Evolutionary conservation across 2,888 invertebrate species (phyloP), one percentile per base, ranked within the genome.

Genomic region (Brenthis daphne): DNA sequence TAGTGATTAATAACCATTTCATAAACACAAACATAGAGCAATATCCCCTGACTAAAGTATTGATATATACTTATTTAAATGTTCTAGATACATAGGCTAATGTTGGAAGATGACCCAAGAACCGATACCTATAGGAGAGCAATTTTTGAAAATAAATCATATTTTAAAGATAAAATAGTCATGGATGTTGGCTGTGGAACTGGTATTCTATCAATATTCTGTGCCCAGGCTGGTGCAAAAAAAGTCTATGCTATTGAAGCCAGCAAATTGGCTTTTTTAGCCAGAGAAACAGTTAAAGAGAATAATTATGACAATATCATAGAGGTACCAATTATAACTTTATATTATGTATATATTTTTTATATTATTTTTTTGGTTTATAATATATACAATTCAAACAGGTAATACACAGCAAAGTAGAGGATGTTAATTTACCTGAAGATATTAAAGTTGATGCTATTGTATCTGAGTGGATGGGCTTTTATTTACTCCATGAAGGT

Each of bases 391-490:
- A 43, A 43, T 8, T 43, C 2, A 2, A 60, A 12, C 29, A 95
- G 95, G 95, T 97, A 12, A 94, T 98, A 56, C 95, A 97, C 79
- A 94, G 94, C 64, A 94, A 93, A 89, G 94, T 97, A 8, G 98
- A 98, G 92, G 96, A 98, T 80, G 93, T 98, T 3, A 82, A 86
- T 1, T 85, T 97, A 63, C 95, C 96, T 0, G 76, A 83, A 73
- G 81, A 94, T 64, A 93, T 94, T 11, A 95, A 96, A 86, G 96
- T 97, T 1, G 98, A 99, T 86, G 94, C 98, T 12, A 97, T 99
- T 73, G 95, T 99, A 6, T 98, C 98, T 0, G 99, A 99, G 89
- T 99, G 99, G 99, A 99, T 99, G 99, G 99, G 99, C 0, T 98
- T 99, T 86, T 98, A 98, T 88, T 92, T 99, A 48, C 89, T 99